Conservation (phyloP, 1,140 invertebrate species). For the Diabrotica virgifera region DNA sequence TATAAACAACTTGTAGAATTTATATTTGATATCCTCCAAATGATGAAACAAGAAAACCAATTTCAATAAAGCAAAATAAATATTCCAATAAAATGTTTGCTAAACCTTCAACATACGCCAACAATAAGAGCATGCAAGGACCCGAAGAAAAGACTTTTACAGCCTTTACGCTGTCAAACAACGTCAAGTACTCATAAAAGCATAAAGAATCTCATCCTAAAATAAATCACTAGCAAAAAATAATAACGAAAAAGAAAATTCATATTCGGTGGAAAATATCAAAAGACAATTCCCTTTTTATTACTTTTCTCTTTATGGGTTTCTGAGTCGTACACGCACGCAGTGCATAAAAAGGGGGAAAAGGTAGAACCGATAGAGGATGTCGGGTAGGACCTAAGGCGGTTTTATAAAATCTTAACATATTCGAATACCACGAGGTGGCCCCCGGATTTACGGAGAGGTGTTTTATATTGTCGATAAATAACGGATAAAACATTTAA, state of each 20-base stretch:
- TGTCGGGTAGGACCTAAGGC: background rate
- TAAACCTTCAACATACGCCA: no score
- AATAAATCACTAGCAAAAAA: conserved; percentile 30
- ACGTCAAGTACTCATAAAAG: conserved; percentile 20
- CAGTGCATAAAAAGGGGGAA: conserved; percentile 23
- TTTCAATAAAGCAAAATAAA: no score
- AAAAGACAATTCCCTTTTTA: conserved; percentile 33
- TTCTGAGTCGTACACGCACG: conserved; percentile 22
- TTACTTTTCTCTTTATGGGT: conserved; percentile 30
- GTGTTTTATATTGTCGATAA: background rate
- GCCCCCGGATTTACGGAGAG: background rate
- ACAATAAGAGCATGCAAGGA: no score
- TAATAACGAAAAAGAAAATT: conserved; percentile 29
- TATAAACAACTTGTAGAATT: no score
- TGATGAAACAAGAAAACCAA: no score
- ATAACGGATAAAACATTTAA: conserved; percentile 3
- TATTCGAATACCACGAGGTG: background rate
- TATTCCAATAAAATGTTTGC: no score
- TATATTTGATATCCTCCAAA: no score
- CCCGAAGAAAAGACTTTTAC: background rate
- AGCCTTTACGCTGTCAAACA: conserved; percentile 1
- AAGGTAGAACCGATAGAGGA: conserved; percentile 3
- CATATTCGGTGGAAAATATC: conserved; percentile 30
- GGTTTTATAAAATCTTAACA: conserved; percentile 4
- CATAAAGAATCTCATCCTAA: conserved; percentile 28